Base-by-base conservation (phyloP, 2,113 vertebrate species). In the Pachycephala philippinensis region DNA sequence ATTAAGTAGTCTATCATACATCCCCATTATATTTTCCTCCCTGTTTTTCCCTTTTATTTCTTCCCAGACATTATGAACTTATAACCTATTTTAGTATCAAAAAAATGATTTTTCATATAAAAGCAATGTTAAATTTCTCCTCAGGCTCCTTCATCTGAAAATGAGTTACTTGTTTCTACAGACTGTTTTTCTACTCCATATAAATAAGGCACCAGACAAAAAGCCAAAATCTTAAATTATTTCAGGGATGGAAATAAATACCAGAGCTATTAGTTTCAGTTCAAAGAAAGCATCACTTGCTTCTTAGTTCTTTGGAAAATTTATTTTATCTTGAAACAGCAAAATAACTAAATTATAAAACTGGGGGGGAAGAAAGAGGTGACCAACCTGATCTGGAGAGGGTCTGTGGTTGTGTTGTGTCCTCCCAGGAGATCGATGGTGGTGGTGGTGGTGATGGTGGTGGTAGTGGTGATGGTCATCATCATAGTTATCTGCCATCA, bases 401-500 rank as follows among this genome's bases (percentile, higher is more conserved):
- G 99, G 98, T 93, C 98, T 98, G 97, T 99, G 99, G 98, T 99
- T 99, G 97, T 99, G 99, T 18, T 98, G 99, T 37, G 98, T 98
- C 95, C 99, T 98, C 69, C 98, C 98, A 60, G 98, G 98, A 95
- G 99, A 99, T 5, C 98, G 98, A 44, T 98, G 98, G 70, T 99
- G 99, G 97, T 94, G 98, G 82, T 96, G 98, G 86, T 96, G 98
- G 83, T 98, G 98, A 78, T 98, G 98, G 49, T 99, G 98, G 82
- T 99, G 98, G 96, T 98, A 98, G 53, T 98, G 99, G 78, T 99
- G 99, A 70, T 99, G 99, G 91, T 99, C 99, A 31, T 99, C 99
- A 50, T 99, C 99, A 5, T 99, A 99, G 98, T 98, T 99, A 98
- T 99, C 99, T 1, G 99, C 98, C 89, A 99, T 99, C 95, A 99